These are phyloP conservation scores for Julus scanicus DNA, from an alignment of 2,888 invertebrate species.

Conservation along the genomic window DNA sequence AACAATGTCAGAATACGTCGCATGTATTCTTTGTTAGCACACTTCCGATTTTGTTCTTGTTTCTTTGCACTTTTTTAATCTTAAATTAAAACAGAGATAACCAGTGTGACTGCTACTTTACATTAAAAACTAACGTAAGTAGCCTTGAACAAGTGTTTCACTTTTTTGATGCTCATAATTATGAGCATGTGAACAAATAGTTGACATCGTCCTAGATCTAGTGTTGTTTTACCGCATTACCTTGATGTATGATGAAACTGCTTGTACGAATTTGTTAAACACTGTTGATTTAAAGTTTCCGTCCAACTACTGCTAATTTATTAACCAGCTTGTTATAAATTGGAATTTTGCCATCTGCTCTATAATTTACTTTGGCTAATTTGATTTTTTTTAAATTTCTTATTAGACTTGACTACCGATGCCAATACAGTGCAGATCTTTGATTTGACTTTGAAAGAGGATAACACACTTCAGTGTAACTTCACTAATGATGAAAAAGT, in stretches of 20 bases:
- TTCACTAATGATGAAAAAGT: conserved; percentile 40
- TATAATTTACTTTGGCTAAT: not conserved
- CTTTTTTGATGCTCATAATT: not conserved
- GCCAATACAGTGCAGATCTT: not conserved
- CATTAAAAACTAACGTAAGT: not conserved
- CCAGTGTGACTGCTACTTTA: not conserved
- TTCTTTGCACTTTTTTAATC: not conserved
- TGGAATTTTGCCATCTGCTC: not conserved
- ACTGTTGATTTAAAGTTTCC: not conserved
- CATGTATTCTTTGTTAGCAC: not conserved
- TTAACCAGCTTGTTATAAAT: not conserved
- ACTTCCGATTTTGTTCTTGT: not conserved
- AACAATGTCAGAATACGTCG: not conserved
- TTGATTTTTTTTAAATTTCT: not conserved
- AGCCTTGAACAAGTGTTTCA: not conserved
- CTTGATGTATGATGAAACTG: not conserved
- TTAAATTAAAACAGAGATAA: not conserved
- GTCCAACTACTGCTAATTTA: not conserved
- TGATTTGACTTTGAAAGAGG: not conserved
- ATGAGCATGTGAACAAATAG: not conserved
- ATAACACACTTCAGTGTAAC: conserved; percentile 52
- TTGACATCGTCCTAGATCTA: not conserved
- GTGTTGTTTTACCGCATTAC: not conserved
- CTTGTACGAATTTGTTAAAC: not conserved
- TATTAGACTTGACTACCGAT: not conserved